A percentile compares a stretch with the other conserved stretches of the same genome.
These are phyloP conservation scores for Blera fallax DNA, from an alignment of 2,888 invertebrate genomes.

Conservation along the genomic window DNA sequence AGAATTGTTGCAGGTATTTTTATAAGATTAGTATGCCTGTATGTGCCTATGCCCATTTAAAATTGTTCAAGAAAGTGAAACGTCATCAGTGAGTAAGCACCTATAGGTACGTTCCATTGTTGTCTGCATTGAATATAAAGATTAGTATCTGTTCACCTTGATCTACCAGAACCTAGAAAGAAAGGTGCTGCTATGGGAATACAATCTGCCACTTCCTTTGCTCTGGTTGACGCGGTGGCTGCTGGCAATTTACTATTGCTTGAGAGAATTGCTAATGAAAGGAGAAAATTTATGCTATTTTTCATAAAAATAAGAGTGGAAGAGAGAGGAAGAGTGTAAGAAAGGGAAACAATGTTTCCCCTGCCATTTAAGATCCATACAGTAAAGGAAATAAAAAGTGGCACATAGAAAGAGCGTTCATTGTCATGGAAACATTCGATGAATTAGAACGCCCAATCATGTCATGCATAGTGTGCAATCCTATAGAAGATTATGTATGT, in stretches of 20 bases:
- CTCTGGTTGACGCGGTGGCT: constrained; percentile 3
- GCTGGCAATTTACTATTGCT: not conserved
- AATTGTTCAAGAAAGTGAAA: constrained; percentile 40
- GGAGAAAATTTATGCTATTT: not conserved
- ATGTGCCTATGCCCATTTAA: constrained; percentile 20
- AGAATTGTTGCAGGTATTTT: constrained; percentile 74
- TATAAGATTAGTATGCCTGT: constrained; percentile 39
- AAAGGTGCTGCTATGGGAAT: not conserved
- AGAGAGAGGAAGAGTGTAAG: not conserved
- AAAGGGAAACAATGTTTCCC: not conserved
- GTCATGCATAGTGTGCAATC: too few species aligned
- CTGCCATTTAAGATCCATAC: not conserved
- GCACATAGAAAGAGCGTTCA: not conserved
- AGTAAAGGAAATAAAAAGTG: not conserved
- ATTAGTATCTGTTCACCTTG: constrained; percentile 26
- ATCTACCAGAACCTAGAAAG: not conserved
- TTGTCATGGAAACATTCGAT: too few species aligned
- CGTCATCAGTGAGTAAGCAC: constrained; percentile 52
- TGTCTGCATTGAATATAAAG: constrained; percentile 17
- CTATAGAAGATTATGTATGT: too few species aligned
- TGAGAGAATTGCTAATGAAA: constrained; percentile 17
- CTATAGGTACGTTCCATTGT: constrained; percentile 11
- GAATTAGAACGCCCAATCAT: too few species aligned
- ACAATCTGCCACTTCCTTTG: constrained; percentile 15
- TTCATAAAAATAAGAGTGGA: not conserved